Evolutionary conservation across 2,113 vertebrate species (phyloP), one percentile per base, ranked within the genome.

Genomic region (Heptranchias perlo): DNA sequence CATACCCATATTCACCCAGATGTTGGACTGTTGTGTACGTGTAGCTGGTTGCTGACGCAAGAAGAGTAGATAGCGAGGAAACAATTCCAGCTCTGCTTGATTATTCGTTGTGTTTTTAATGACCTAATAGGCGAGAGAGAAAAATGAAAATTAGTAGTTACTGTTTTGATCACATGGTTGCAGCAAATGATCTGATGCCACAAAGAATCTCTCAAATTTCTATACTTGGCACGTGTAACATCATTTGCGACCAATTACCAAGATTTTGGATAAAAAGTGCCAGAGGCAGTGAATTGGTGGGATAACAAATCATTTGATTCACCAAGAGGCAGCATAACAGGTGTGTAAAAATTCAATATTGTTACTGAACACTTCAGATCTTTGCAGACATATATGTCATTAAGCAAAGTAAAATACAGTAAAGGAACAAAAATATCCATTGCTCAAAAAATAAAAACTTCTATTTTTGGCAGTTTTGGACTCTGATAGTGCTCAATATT

Each of bases 1-100:
- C 99, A 99, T 99, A 99, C 99, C 99, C 99, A 99, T 99, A 98
- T 99, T 99, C 97, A 99, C 98, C 99, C 99, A 99, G 98, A 99
- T 99, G 98, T 99, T 99, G 96, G 99, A 99, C 97, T 99, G 99
- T 96, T 99, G 99, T 21, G 98, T 98, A 97, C 99, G 98, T 0
- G 98, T 98, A 87, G 98, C 99, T 10, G 98, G 99, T 97, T 99
- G 99, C 97, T 99, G 99, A 96, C 99, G 98, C 96, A 99, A 98
- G 97, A 99, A 99, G 84, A 99, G 99, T 96, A 99, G 98, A 97
- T 99, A 99, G 3, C 98, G 98, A 21, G 99, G 99, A 96, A 99
- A 99, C 86, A 99, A 98, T 97, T 99, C 99, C 96, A 99, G 97
- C 97, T 99, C 99, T 0, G 98, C 96, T 69, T 97, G 97, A 54